Evolutionary conservation across 2,113 vertebrate species (phyloP).

Genomic region (Machaerirhynchus nigripectus): DNA sequence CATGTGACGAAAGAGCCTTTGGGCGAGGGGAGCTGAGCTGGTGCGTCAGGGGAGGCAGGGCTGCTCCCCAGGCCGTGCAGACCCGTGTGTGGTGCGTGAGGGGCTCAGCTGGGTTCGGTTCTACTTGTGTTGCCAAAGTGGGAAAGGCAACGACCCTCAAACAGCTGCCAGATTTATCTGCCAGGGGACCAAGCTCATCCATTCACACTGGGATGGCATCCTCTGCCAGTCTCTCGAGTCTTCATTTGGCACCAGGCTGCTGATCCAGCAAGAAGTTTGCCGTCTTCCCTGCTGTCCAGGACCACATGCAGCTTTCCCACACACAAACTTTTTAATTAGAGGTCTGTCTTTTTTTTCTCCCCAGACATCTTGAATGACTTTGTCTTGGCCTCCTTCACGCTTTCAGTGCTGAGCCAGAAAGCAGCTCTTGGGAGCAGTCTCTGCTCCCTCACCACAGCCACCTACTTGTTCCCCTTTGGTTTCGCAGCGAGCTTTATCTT

Average conservation of each 20-base stretch:
- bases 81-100: neutral
- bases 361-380: neutral
- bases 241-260: neutral
- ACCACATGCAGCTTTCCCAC: neutral
- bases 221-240: neutral
- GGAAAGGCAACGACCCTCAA: neutral
- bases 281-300: neutral
- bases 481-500: neutral
- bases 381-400: neutral
- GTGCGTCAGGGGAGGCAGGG: neutral
- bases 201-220: neutral
- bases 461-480: neutral
- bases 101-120: neutral
- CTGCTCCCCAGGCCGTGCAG: neutral
- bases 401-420: neutral
- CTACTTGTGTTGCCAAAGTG: neutral
- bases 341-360: neutral
- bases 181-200: neutral
- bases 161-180: neutral
- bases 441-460: neutral
- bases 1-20: neutral
- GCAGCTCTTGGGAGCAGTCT: neutral
- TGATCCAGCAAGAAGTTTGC: neutral
- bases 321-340: slow-evolving; percentile 2
- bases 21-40: neutral